Conservation (phyloP, 2,113 vertebrate genomes). For the Pampusana beccarii region DNA sequence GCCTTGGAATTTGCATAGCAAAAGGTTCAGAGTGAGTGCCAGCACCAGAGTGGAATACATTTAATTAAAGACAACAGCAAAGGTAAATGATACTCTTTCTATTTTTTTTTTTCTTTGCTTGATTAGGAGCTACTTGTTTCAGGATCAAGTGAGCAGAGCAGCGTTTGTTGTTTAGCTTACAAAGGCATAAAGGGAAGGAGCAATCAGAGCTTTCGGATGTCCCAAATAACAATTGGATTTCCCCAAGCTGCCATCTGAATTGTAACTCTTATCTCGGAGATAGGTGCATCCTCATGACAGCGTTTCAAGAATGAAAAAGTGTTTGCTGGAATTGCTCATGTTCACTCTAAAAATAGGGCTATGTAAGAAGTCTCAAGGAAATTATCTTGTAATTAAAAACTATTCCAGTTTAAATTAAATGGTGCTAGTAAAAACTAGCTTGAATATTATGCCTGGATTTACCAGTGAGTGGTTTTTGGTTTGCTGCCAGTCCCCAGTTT, state of each 20-base stretch:
- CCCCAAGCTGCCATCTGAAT: slow-evolving; percentile 37
- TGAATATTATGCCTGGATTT: slow-evolving; percentile 1
- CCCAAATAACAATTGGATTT: slow-evolving; percentile 52
- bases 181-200: not conserved
- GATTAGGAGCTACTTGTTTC: slow-evolving; percentile 71
- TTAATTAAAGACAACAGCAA: slow-evolving; percentile 78
- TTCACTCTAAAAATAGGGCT: not conserved
- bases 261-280: slow-evolving; percentile 13
- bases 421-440: not conserved
- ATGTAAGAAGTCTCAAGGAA: not conserved
- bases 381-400: slow-evolving; percentile 20
- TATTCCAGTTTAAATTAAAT: slow-evolving; percentile 25
- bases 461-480: not conserved
- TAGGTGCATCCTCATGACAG: not conserved
- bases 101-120: not conserved
- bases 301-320: not conserved
- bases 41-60: slow-evolving; percentile 67
- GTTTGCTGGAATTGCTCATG: not conserved
- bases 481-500: not conserved
- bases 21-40: slow-evolving; percentile 65
- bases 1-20: slow-evolving; percentile 74
- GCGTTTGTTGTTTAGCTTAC: slow-evolving; percentile 50
- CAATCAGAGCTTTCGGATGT: slow-evolving; percentile 21
- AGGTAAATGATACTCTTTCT: slow-evolving; percentile 60
- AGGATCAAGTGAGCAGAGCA: slow-evolving; percentile 41